Evolutionary conservation across 2,113 vertebrate genomes (phyloP), one percentile per base, ranked within the genome.

Genomic region (Tupaia chinensis): DNA sequence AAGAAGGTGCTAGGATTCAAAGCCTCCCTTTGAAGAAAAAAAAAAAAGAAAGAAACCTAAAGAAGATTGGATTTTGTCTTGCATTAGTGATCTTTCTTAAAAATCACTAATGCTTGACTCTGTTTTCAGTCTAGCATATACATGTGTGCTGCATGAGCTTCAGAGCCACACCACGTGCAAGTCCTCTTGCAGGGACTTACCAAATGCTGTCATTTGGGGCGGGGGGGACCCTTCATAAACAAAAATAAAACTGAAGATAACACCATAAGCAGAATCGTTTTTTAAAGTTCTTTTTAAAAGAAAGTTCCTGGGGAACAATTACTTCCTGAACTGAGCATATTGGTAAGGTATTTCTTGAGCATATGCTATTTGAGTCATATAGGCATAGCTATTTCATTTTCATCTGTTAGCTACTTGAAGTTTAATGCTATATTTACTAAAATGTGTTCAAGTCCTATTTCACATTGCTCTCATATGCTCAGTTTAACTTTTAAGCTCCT

Each of bases 71-170:
- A 65, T 97, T 96, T 94, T 93, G 27, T 93, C 87, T 92, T 97
- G 84, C 85, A 88, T 91, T 95, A 93, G 77, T 92, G 92, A 97
- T 93, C 76, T 97, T 95, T 93, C 87, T 89, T 78, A 80, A 94
- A 96, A 96, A 90, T 95, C 76, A 92, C 80, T 82, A 87, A 89
- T 53, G 63, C 78, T 85, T 93, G 90, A 90, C 90, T 96, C 70
- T 94, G 89, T 96, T 94, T 95, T 66, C 84, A 80, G 29, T 84
- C 72, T 89, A 34, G 32, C 63, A 77, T 27, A 7, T 77, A 82
- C 61, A 16, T 85, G 20, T 73, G 16, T 44, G 15, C 68, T 95
- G 20, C 9, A 27, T 13, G 22, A 78, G 25, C n/a, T 32, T 97
- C 78, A 79, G 32, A 93, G 84, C 20, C 25, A 65, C 19, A 13